phyloP scores from a whole-genome alignment of 2,113 vertebrate genomes.

The Bettongia penicillata region DNA sequence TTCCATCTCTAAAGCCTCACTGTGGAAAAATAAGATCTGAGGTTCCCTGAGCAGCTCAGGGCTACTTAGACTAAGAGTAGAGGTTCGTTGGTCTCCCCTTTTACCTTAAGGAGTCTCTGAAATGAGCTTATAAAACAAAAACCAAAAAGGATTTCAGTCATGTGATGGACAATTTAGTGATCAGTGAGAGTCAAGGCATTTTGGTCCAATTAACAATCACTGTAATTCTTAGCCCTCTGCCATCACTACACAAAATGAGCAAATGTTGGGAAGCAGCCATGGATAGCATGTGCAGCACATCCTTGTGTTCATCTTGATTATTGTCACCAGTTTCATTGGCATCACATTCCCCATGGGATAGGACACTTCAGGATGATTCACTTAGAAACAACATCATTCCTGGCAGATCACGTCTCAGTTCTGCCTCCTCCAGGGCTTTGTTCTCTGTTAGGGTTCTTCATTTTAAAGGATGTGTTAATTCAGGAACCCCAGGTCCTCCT shows the following conservation, averaged over 20 bases:
- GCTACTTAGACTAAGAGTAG: not conserved
- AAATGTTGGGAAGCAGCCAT: not conserved
- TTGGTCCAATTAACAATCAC: not conserved
- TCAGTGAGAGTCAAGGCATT: not conserved
- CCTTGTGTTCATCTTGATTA: not conserved
- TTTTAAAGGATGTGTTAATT: slow-evolving; percentile 17
- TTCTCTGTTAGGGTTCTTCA: slow-evolving; percentile 2
- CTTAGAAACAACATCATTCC: not conserved
- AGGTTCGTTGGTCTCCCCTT: not conserved
- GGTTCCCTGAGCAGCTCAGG: not conserved
- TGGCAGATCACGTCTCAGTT: not conserved
- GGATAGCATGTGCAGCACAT: not conserved
- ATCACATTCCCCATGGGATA: not conserved
- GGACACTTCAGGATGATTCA: not conserved
- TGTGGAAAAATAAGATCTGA: not conserved
- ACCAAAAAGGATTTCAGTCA: not conserved
- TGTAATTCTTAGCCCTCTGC: not conserved
- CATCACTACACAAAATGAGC: not conserved
- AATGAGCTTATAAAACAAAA: not conserved
- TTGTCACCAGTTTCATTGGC: not conserved
- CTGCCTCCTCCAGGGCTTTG: not conserved
- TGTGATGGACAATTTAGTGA: not conserved
- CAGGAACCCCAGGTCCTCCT: not conserved
- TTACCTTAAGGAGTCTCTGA: not conserved
- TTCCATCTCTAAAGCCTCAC: not conserved